These are phyloP conservation scores for Rhagonycha fulva DNA, from an alignment of 2,888 invertebrate species.

Conservation along the genomic window DNA sequence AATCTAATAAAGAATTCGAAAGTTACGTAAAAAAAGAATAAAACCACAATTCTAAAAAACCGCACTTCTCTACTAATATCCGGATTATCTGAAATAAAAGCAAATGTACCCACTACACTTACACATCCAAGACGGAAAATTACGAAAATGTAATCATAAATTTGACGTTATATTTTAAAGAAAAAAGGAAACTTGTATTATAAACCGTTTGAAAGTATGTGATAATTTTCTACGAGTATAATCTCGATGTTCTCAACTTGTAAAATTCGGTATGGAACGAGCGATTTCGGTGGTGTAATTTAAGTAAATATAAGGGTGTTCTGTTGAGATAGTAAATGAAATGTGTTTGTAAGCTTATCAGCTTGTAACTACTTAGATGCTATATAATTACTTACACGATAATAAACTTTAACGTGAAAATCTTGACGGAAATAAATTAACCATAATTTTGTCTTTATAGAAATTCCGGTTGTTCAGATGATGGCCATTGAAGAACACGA, in stretches of 20 bases:
- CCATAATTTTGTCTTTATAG: constrained; percentile 54
- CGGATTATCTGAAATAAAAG: neutral
- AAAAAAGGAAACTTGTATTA: neutral
- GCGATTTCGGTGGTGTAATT: neutral
- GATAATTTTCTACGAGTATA: neutral
- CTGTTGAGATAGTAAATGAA: neutral
- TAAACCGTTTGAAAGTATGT: neutral
- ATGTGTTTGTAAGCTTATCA: neutral
- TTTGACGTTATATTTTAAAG: neutral
- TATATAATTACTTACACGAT: neutral
- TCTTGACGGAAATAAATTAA: neutral
- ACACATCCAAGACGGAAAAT: neutral
- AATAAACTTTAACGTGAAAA: neutral
- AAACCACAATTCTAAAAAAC: neutral
- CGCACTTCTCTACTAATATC: neutral
- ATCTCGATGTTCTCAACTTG: neutral
- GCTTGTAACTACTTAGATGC: neutral
- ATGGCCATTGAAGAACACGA: constrained; percentile 63
- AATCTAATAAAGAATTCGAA: neutral
- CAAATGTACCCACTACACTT: neutral
- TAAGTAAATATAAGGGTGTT: neutral
- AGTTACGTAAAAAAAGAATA: neutral
- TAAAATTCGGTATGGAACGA: neutral
- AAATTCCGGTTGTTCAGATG: constrained; percentile 76
- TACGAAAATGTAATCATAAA: neutral